A percentile compares a stretch with the other conserved stretches of the same genome.
Conservation (phyloP, 2,113 vertebrate species). For the Sorex fumeus region DNA sequence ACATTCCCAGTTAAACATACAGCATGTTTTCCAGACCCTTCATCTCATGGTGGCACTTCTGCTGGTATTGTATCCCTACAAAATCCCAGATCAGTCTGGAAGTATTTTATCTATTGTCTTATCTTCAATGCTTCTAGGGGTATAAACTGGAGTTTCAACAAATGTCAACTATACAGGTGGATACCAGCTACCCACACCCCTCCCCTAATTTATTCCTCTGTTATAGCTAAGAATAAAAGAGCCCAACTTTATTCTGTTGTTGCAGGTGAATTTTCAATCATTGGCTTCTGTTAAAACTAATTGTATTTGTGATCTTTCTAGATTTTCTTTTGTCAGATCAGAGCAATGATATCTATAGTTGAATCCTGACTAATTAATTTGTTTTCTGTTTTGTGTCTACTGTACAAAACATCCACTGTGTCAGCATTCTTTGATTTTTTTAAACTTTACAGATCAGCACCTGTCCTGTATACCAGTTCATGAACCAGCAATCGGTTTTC, state of each 20-base stretch:
- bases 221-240: conserved; percentile 11
- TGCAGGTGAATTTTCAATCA: neutral
- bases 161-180: neutral
- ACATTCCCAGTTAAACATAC: neutral
- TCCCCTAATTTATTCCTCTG: neutral
- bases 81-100: neutral
- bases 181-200: neutral
- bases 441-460: too few relatives aligned
- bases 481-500: too few relatives aligned
- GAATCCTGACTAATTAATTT: neutral
- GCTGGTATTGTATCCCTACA: neutral
- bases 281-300: neutral
- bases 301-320: conserved; percentile 8
- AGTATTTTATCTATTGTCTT: too few relatives aligned
- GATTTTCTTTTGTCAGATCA: neutral
- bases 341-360: neutral
- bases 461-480: too few relatives aligned
- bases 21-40: neutral
- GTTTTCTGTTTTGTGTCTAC: conserved; percentile 1
- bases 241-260: neutral
- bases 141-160: neutral
- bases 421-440: too few relatives aligned
- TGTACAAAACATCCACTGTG: neutral
- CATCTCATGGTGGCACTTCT: neutral
- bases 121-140: neutral